A percentile compares a stretch with the other conserved stretches of the same genome.
Conservation (phyloP, 2,888 invertebrate species). For the Pandemis heparana region DNA sequence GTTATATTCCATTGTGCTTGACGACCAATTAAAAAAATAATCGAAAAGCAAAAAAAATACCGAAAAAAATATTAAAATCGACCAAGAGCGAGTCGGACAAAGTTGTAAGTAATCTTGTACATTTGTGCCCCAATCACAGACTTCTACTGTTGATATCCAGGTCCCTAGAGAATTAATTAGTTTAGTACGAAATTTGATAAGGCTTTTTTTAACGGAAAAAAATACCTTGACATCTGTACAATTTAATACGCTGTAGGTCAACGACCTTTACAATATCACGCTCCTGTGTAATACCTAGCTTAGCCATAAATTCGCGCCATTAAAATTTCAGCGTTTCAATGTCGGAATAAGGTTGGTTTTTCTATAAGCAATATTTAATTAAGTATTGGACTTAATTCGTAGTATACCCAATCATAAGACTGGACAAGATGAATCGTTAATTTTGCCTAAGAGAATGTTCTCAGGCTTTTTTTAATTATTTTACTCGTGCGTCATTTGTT, state of each 20-base stretch:
- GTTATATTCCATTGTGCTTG: background rate
- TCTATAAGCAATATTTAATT: slow-evolving; percentile 46
- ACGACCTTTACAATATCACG: background rate
- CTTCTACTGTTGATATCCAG: too few species aligned
- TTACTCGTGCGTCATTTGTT: slow-evolving; percentile 1
- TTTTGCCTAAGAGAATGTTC: slow-evolving; percentile 47
- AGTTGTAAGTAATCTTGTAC: too few species aligned
- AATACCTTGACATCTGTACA: background rate
- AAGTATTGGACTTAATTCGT: slow-evolving; percentile 57
- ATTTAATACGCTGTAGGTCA: background rate
- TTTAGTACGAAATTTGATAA: too few species aligned
- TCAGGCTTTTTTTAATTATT: slow-evolving; percentile 42
- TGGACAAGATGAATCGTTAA: slow-evolving; percentile 53
- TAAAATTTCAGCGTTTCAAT: background rate
- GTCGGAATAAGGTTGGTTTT: slow-evolving; percentile 23
- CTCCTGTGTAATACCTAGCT: slow-evolving; percentile 5
- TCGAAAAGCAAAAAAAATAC: too few species aligned
- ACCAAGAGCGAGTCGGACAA: too few species aligned
- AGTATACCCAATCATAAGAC: slow-evolving; percentile 55
- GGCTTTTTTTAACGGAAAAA: too few species aligned
- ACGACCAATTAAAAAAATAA: too few species aligned
- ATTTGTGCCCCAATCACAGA: too few species aligned
- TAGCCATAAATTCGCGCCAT: background rate
- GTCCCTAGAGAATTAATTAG: too few species aligned
- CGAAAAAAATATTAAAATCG: too few species aligned